These are phyloP conservation scores for Eristalinus aeneus DNA, from an alignment of 2,888 invertebrate genomes.

Conservation along the genomic window DNA sequence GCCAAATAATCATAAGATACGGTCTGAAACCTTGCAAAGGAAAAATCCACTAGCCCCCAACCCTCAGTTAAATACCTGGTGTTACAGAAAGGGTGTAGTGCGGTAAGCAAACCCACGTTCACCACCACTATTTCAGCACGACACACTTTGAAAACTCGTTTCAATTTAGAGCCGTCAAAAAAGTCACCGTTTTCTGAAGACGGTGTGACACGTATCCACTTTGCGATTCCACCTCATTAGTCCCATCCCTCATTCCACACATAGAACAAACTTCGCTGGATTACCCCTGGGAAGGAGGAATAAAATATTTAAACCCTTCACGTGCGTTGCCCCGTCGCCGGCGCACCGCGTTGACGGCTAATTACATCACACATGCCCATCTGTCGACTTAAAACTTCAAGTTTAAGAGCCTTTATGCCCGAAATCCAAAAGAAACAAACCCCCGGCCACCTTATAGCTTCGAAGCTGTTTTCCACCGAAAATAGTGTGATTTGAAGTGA, in stretches of 20 bases:
- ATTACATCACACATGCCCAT: conserved; percentile 37
- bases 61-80: no score
- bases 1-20: no score
- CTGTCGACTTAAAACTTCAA: neutral
- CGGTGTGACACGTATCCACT: neutral
- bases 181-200: neutral
- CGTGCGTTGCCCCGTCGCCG: neutral
- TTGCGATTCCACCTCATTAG: neutral
- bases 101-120: no score
- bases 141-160: neutral
- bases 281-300: neutral
- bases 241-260: neutral
- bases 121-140: neutral
- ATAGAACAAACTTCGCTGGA: neutral
- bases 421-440: neutral
- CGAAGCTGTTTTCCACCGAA: conserved; percentile 1
- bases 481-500: neutral
- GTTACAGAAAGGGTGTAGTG: no score
- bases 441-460: neutral
- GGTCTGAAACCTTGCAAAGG: no score
- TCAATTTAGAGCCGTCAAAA: neutral
- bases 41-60: no score
- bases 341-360: conserved; percentile 9
- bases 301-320: conserved; percentile 58
- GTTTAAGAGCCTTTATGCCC: neutral